These are phyloP conservation scores for Cyrtonyx montezumae DNA, from an alignment of 2,113 vertebrate species.

Conservation along the genomic window DNA sequence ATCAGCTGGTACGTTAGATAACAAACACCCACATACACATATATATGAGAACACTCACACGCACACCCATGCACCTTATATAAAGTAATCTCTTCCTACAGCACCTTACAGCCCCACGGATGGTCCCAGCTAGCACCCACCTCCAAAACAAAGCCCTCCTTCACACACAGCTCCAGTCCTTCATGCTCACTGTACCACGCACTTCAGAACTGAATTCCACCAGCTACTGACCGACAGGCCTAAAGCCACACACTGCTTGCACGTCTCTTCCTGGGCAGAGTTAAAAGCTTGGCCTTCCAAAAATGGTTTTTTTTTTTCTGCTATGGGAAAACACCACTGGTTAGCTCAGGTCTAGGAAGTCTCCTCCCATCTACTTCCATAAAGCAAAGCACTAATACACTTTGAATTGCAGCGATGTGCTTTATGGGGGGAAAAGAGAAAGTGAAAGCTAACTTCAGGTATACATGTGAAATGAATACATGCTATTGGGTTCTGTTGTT, in stretches of 20 bases:
- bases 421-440: background rate
- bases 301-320: background rate
- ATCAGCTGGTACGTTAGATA: background rate
- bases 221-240: background rate
- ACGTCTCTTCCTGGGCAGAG: background rate
- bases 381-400: background rate
- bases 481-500: background rate
- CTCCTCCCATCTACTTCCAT: background rate
- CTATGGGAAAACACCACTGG: accelerated
- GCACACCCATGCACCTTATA: accelerated
- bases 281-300: background rate
- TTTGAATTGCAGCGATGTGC: background rate
- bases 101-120: background rate
- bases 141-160: background rate
- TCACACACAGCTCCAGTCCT: background rate
- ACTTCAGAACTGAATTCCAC: background rate
- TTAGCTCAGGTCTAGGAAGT: background rate
- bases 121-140: background rate
- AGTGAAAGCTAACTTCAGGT: background rate
- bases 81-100: background rate
- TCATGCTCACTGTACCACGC: background rate
- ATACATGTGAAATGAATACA: accelerated
- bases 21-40: background rate
- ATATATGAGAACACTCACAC: background rate
- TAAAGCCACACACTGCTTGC: background rate